These are phyloP conservation scores for Nomada ruficornis DNA, from an alignment of 2,888 invertebrate species.

Conservation along the genomic window DNA sequence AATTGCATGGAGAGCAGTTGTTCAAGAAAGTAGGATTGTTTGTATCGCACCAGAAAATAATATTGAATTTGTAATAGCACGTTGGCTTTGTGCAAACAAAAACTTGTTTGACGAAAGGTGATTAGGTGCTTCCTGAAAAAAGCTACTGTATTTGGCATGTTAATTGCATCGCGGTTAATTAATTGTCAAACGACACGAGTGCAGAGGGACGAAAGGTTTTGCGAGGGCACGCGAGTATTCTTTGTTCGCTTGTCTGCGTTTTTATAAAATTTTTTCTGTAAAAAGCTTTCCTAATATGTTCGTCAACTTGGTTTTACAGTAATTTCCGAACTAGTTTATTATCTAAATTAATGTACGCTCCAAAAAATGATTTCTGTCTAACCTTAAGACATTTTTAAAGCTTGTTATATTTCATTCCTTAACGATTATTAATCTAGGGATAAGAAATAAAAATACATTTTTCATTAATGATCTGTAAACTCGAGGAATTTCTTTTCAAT, in stretches of 20 bases:
- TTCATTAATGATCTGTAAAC: too few relatives aligned
- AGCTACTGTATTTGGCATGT: conserved; percentile 21
- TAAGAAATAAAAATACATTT: too few relatives aligned
- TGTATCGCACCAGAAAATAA: neutral
- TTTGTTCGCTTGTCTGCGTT: conserved; percentile 16
- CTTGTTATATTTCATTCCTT: too few relatives aligned
- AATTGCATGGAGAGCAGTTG: neutral
- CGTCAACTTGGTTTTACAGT: neutral
- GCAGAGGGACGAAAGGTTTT: neutral
- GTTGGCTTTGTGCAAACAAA: neutral
- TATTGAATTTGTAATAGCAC: neutral
- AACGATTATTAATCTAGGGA: too few relatives aligned
- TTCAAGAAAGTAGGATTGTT: neutral
- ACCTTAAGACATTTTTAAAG: too few relatives aligned
- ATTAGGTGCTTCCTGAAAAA: conserved; percentile 9
- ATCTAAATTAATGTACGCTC: neutral
- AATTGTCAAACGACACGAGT: conserved; percentile 25
- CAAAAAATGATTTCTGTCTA: neutral
- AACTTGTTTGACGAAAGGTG: conserved; percentile 4
- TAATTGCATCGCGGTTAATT: conserved; percentile 59
- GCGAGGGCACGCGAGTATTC: conserved; percentile 32
- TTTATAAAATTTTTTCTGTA: neutral
- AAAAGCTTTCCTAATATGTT: conserved; percentile 1
- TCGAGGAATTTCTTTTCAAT: too few relatives aligned
- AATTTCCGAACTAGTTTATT: neutral